These are phyloP conservation scores for Calosoma granatense DNA, from an alignment of 1,140 invertebrate genomes.

Conservation along the genomic window DNA sequence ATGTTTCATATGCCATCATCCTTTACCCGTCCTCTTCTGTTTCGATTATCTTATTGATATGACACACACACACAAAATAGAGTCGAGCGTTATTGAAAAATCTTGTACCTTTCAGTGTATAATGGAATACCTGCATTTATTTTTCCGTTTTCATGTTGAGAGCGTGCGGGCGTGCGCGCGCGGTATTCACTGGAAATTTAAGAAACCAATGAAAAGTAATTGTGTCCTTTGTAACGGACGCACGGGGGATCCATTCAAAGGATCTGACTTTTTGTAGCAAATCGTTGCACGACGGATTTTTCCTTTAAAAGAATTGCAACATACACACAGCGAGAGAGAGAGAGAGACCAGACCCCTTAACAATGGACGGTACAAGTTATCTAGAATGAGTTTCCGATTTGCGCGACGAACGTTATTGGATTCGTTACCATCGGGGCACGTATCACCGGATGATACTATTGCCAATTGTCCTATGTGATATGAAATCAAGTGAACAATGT, in stretches of 20 bases:
- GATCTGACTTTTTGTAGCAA: no score
- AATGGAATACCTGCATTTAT: not conserved
- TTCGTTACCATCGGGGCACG: not conserved
- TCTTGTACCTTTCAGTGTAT: not conserved
- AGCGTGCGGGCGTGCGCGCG: not conserved
- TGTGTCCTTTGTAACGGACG: not conserved
- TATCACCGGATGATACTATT: no score
- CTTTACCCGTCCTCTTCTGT: no score
- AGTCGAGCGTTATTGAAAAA: not conserved
- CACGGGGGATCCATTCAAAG: not conserved
- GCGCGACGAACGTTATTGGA: not conserved
- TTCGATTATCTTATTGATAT: not conserved
- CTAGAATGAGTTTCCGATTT: not conserved
- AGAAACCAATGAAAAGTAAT: not conserved
- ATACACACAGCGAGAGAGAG: not conserved
- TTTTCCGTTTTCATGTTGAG: not conserved
- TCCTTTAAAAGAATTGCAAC: not conserved
- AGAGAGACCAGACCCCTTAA: no score
- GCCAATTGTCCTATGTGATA: no score
- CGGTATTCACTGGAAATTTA: not conserved
- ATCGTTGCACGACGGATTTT: no score
- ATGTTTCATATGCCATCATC: no score
- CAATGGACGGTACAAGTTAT: not conserved
- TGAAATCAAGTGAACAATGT: no score
- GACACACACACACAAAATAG: not conserved